Conservation (phyloP, 2,888 invertebrate species). For the Stegana nigrithorax region DNA sequence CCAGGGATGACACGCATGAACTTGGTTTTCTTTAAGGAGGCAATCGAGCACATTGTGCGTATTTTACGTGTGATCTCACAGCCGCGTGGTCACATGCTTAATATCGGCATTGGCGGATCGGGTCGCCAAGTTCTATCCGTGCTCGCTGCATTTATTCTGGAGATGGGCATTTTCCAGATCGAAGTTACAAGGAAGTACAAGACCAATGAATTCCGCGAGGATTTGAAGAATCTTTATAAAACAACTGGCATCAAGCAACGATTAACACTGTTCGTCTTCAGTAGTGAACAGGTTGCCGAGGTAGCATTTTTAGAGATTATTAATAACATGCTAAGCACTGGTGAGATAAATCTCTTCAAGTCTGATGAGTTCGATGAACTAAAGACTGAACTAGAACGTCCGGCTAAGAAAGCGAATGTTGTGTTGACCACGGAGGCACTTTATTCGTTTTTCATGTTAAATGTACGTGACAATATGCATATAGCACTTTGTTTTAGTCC, state of each 20-base stretch:
- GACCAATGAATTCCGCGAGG: conserved; percentile 82
- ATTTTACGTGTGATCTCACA: conserved; percentile 87
- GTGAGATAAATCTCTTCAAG: conserved; percentile 90
- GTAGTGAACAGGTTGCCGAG: conserved; percentile 86
- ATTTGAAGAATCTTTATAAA: conserved; percentile 81
- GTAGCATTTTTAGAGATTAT: conserved; percentile 89
- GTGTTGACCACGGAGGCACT: conserved; percentile 77
- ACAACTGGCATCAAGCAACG: conserved; percentile 81
- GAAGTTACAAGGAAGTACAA: conserved; percentile 84
- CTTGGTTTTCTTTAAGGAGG: conserved; percentile 87
- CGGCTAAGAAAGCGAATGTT: conserved; percentile 64
- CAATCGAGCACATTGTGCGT: conserved; percentile 86
- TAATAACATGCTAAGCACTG: conserved; percentile 88
- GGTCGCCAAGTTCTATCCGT: conserved; percentile 85
- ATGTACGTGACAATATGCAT: conserved; percentile 82
- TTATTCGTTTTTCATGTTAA: conserved; percentile 81
- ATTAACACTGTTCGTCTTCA: conserved; percentile 84
- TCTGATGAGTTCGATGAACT: conserved; percentile 87
- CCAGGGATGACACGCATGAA: conserved; percentile 84
- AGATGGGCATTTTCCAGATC: conserved; percentile 82
- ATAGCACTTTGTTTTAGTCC: conserved; percentile 90
- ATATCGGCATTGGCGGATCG: conserved; percentile 88
- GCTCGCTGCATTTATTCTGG: conserved; percentile 83
- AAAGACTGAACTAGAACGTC: conserved; percentile 54
- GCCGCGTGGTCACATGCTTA: conserved; percentile 84